These are phyloP conservation scores for Leptopilina syphax DNA, from an alignment of 2,888 invertebrate species.

Conservation along the genomic window DNA sequence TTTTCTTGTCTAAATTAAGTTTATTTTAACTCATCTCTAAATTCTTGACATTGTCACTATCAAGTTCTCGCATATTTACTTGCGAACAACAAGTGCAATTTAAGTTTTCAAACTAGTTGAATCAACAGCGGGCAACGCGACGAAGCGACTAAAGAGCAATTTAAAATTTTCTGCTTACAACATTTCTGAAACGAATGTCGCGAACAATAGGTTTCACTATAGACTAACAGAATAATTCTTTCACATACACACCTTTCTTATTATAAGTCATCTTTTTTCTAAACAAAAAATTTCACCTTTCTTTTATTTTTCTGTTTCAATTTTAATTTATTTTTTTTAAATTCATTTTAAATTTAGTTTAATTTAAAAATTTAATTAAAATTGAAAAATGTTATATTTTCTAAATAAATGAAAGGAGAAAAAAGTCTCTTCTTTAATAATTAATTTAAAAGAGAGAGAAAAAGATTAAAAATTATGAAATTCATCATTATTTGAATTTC, in stretches of 20 bases:
- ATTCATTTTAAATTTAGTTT: too few relatives aligned
- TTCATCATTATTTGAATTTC: not conserved
- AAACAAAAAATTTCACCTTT: too few relatives aligned
- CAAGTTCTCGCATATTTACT: conserved; percentile 34
- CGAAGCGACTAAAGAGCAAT: conserved; percentile 32
- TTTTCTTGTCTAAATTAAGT: conserved; percentile 22
- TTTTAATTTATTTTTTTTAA: too few relatives aligned
- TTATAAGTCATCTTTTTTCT: too few relatives aligned
- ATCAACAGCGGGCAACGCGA: conserved; percentile 49
- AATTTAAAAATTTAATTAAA: too few relatives aligned
- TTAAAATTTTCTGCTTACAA: conserved; percentile 32
- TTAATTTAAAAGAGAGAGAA: too few relatives aligned
- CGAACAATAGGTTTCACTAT: conserved; percentile 5
- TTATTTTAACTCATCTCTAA: conserved; percentile 7
- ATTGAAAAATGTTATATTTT: too few relatives aligned
- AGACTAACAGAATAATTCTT: too few relatives aligned
- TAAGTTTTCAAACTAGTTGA: conserved; percentile 57
- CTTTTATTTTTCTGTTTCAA: too few relatives aligned
- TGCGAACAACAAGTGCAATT: conserved; percentile 53
- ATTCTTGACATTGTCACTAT: conserved; percentile 37
- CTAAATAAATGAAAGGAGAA: too few relatives aligned
- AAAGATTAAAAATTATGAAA: too few relatives aligned
- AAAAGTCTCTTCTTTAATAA: too few relatives aligned
- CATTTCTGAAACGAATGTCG: conserved; percentile 25
- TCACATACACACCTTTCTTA: not conserved